phyloP scores from a whole-genome alignment of 2,888 invertebrate species.

The Aphodius granarius region DNA sequence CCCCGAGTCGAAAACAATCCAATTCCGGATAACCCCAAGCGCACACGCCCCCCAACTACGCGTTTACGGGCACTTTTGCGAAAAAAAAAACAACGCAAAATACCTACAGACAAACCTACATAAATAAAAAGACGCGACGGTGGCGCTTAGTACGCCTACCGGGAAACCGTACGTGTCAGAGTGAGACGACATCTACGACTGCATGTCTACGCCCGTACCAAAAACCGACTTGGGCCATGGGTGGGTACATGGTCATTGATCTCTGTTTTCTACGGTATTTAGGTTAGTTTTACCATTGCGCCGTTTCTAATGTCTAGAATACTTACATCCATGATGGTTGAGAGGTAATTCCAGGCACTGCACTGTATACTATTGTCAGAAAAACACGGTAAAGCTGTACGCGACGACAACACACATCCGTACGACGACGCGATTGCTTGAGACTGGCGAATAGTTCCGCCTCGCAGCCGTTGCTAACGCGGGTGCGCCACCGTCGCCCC shows the following conservation, averaged over 20 bases:
- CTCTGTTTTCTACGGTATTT: conserved; percentile 40
- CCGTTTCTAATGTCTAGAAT: conserved; percentile 1
- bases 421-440: background rate
- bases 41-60: background rate
- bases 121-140: conserved; percentile 20
- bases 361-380: background rate
- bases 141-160: conserved; percentile 12
- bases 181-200: conserved; percentile 30
- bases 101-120: conserved; percentile 28
- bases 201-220: conserved; percentile 35
- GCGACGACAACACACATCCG: conserved; percentile 30
- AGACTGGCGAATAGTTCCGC: background rate
- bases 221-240: conserved; percentile 47
- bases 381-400: conserved; percentile 23
- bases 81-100: conserved; percentile 23
- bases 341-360: background rate
- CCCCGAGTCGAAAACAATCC: background rate
- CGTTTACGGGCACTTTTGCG: background rate
- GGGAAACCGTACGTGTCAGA: background rate
- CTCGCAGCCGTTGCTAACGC: background rate
- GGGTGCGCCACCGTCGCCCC: background rate
- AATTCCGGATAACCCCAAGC: background rate
- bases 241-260: conserved; percentile 57
- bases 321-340: conserved; percentile 30
- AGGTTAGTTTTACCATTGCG: conserved; percentile 25